Base-by-base conservation (phyloP, 2,113 vertebrate species). In the Opisthocomus hoazin region DNA sequence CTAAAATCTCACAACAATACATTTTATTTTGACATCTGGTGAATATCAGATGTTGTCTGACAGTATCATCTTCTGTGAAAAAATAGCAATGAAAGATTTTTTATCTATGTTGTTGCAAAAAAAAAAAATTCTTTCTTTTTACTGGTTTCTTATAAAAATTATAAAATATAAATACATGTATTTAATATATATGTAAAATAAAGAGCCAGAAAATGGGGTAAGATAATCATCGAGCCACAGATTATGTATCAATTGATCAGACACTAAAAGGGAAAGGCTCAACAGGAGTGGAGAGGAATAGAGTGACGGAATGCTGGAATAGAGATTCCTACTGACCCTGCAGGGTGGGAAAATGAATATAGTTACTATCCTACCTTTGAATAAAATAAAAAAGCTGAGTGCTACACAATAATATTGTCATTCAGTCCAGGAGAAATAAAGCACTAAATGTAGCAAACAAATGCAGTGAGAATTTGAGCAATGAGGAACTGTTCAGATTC, bases 141-240 rank as follows among this genome's bases (percentile, higher is more conserved):
- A n/a, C 8, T 61, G 4, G 8, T 91, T 87, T 75, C 12, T 65
- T 57, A 45, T 12, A 30, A 46, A 91, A 75, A 41, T 2, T 0
- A n/a, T n/a, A n/a, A n/a, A n/a, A n/a, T n/a, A n/a, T n/a, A n/a
- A n/a, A n/a, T n/a, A n/a, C n/a, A n/a, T n/a, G n/a, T 41, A 51
- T 64, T 51, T 64, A 56, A 53, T 74, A 50, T 11, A 14, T n/a
- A 29, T 23, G 24, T 76, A 78, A 90, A 86, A 77, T 69, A 57
- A 76, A 89, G 20, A 68, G 11, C 3, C 54, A 61, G 37, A 24
- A 74, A 89, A 37, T 5, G 1, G 5, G 70, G 26, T 29, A 48
- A 89, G 5, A 27, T 61, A 74, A 48, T n/a, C 1, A 64, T 24
- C 0, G 1, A 58, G 8, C 16, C 32, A 58, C 1, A 0, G 14